Evolutionary conservation across 2,888 invertebrate genomes (phyloP).

Genomic region (Amphimallon solstitiale): DNA sequence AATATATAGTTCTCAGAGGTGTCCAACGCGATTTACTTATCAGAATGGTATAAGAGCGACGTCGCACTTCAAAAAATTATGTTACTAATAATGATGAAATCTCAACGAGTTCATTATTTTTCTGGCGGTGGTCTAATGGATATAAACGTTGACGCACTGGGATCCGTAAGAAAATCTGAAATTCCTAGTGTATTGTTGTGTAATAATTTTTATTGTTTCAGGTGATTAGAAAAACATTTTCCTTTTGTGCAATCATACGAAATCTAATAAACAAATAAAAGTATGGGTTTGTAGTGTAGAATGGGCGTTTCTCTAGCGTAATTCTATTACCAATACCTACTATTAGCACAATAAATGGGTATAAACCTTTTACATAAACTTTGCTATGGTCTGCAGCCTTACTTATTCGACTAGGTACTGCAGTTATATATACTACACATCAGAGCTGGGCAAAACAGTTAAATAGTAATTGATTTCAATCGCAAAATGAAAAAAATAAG

Average conservation of each 20-base stretch:
- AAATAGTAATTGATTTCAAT: too few species aligned
- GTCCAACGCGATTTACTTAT: conserved; percentile 9
- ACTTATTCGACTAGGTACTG: too few species aligned
- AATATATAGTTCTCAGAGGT: not conserved
- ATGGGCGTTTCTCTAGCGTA: not conserved
- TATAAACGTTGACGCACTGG: conserved; percentile 28
- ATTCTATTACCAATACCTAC: too few species aligned
- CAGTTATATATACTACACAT: too few species aligned
- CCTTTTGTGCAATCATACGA: not conserved
- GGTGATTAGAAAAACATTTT: too few species aligned
- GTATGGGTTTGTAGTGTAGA: not conserved
- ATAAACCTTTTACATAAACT: too few species aligned
- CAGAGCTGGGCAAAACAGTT: too few species aligned
- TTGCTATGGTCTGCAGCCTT: too few species aligned
- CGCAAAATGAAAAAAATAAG: too few species aligned
- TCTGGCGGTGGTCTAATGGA: too few species aligned
- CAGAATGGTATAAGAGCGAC: conserved; percentile 22
- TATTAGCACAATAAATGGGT: too few species aligned
- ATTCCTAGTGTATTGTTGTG: not conserved
- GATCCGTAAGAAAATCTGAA: conserved; percentile 14
- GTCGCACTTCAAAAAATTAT: conserved; percentile 12
- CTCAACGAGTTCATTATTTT: conserved; percentile 21
- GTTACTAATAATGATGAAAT: conserved; percentile 22
- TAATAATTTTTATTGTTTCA: not conserved
- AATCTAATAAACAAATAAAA: not conserved